Conservation (phyloP, 2,797 vertebrate genomes). For the Buphagus erythrorhynchus region DNA sequence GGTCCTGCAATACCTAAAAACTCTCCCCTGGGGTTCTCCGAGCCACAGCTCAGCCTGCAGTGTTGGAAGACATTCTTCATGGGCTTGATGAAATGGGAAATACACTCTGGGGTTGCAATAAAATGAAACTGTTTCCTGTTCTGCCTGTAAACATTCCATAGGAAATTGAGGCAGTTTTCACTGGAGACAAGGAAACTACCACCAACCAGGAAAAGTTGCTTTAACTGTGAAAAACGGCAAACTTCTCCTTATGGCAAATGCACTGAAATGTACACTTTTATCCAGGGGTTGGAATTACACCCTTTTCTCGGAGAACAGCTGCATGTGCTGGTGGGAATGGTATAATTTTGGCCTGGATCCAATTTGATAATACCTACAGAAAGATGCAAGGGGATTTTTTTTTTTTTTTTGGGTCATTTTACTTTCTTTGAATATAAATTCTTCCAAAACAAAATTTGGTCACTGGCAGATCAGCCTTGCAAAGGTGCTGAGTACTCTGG, state of each 20-base stretch:
- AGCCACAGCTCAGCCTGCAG: not conserved
- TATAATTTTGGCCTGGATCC: conserved; percentile 23
- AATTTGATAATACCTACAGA: conserved; percentile 20
- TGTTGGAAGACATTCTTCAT: not conserved
- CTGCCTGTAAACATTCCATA: conserved; percentile 38
- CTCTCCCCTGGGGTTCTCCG: rapidly evolving
- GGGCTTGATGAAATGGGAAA: conserved; percentile 1
- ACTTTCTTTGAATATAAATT: not conserved
- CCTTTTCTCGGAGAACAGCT: conserved; percentile 48
- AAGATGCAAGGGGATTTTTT: not conserved
- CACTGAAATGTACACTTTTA: conserved; percentile 40
- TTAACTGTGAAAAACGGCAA: conserved; percentile 3
- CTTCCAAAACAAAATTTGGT: not conserved
- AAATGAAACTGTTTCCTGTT: conserved; percentile 30
- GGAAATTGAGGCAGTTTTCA: conserved; percentile 55
- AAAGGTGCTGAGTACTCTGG: conserved; percentile 34
- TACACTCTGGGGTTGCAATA: not conserved
- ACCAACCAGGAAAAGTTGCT: conserved; percentile 14
- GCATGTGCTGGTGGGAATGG: conserved; percentile 46
- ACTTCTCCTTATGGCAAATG: conserved; percentile 4
- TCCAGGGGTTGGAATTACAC: conserved; percentile 59
- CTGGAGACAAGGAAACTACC: not conserved
- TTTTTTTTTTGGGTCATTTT: not conserved
- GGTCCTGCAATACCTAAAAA: not conserved
- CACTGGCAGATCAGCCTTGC: not conserved